Evolutionary conservation across 2,888 invertebrate genomes (phyloP).

Genomic region (Dusona sp.): DNA sequence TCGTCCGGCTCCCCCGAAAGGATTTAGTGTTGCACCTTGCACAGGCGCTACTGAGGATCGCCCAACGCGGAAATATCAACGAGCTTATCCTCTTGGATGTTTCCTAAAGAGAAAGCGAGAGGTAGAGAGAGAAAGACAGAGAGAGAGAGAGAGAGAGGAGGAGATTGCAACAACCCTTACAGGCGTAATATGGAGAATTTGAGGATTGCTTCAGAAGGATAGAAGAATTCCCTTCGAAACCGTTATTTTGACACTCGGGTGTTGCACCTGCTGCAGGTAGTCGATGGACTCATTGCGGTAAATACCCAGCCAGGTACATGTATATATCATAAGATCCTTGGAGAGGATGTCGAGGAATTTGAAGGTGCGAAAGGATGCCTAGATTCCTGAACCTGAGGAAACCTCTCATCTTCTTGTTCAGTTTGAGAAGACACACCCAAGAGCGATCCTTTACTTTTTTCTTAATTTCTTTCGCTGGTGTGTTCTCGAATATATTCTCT

Average conservation of each 20-base stretch:
- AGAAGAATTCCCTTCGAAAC: constrained; percentile 13
- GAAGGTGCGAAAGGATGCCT: constrained; percentile 62
- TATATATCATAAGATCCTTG: no score
- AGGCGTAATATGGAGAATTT: background rate
- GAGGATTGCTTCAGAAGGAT: background rate
- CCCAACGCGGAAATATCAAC: constrained; percentile 21
- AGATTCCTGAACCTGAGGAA: constrained; percentile 28
- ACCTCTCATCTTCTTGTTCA: background rate
- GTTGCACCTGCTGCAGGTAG: constrained; percentile 70
- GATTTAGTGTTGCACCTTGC: constrained; percentile 59
- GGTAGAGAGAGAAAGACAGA: background rate
- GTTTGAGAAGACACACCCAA: constrained; percentile 7
- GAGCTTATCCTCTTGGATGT: constrained; percentile 1
- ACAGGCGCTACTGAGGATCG: constrained; percentile 56
- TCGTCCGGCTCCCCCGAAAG: constrained; percentile 8
- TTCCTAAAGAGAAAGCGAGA: background rate
- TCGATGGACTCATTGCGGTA: constrained; percentile 64
- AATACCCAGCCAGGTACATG: constrained; percentile 53
- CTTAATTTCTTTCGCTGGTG: no score
- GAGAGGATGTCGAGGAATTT: constrained; percentile 33
- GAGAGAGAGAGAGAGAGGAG: background rate
- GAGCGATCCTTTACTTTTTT: constrained; percentile 25
- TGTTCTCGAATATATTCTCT: constrained; percentile 28
- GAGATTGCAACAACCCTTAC: constrained; percentile 25
- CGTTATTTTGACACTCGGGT: background rate